These are phyloP conservation scores for Piezodorus guildinii DNA, from an alignment of 1,140 invertebrate species.

Conservation along the genomic window DNA sequence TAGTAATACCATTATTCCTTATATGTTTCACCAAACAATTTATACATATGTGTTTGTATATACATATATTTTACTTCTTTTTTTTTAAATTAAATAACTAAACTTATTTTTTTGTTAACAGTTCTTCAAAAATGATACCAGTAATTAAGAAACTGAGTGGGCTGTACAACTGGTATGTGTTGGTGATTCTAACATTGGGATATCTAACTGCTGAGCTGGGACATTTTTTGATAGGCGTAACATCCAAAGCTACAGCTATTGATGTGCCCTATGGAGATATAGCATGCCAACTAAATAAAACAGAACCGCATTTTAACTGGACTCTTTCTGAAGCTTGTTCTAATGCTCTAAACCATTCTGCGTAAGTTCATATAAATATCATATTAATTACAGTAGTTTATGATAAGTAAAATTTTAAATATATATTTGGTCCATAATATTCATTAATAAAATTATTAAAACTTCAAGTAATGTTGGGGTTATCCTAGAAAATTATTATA, in stretches of 20 bases:
- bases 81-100: no score
- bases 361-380: not conserved
- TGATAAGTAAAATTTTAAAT: no score
- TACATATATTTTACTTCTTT: no score
- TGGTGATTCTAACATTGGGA: constrained; percentile 63
- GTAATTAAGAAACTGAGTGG: constrained; percentile 47
- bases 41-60: no score
- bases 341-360: constrained; percentile 12
- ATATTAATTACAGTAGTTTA: no score
- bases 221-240: constrained; percentile 77
- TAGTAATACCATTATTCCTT: no score
- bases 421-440: no score
- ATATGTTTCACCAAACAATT: no score
- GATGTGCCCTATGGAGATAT: constrained; percentile 82
- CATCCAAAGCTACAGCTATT: constrained; percentile 67
- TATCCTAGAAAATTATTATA: no score
- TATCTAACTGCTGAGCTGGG: constrained; percentile 75
- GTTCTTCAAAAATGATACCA: constrained; percentile 28
- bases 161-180: constrained; percentile 61
- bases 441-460: no score
- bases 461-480: no score
- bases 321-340: constrained; percentile 1
- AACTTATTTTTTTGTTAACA: no score
- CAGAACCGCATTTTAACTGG: constrained; percentile 14
- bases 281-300: constrained; percentile 60